phyloP scores from a whole-genome alignment of 2,113 vertebrate genomes.

The Melanostigma gelatinosum region DNA sequence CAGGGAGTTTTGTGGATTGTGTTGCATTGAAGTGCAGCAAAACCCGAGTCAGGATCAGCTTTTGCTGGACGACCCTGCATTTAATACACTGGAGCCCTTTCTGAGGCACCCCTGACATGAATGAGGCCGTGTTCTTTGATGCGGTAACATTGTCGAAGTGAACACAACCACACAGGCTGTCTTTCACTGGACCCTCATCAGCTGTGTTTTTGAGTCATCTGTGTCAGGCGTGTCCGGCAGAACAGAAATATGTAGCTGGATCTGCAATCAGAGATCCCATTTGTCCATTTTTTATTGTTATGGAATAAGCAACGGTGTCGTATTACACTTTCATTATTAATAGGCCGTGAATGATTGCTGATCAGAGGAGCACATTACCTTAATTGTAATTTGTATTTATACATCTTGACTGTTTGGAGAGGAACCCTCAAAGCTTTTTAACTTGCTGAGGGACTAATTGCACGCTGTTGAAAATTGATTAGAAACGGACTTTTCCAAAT shows the following conservation, averaged over 20 bases:
- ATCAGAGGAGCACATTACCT: neutral
- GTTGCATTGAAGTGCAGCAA: neutral
- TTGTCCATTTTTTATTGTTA: neutral
- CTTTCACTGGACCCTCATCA: neutral
- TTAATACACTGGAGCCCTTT: neutral
- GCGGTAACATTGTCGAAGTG: too few relatives aligned
- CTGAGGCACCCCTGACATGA: neutral
- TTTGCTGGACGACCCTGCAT: neutral
- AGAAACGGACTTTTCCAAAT: slow-evolving; percentile 19
- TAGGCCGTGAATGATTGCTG: neutral
- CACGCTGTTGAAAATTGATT: slow-evolving; percentile 37
- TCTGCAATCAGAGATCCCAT: neutral
- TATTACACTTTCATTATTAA: neutral
- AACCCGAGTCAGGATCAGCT: neutral
- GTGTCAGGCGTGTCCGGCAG: neutral
- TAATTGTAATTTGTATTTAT: neutral
- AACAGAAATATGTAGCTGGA: neutral
- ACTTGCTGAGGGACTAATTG: slow-evolving; percentile 37
- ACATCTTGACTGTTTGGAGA: neutral
- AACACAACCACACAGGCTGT: neutral
- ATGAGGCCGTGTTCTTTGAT: too few relatives aligned
- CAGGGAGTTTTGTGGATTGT: neutral
- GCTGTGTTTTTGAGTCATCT: neutral
- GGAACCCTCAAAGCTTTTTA: neutral
- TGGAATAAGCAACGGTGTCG: neutral